Evolutionary conservation across 2,797 vertebrate genomes (phyloP).

Genomic region (Gobio occitaniae): DNA sequence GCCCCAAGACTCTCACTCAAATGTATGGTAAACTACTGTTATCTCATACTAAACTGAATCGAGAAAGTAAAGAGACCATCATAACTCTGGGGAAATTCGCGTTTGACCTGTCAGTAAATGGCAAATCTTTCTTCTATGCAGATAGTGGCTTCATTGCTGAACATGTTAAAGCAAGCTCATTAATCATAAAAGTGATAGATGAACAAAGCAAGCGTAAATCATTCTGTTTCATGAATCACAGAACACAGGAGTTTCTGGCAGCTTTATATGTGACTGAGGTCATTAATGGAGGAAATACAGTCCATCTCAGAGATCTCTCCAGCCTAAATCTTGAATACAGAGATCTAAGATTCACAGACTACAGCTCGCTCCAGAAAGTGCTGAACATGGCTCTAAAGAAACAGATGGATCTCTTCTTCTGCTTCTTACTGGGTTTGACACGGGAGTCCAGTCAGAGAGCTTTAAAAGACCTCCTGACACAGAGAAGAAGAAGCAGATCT

Average conservation of each 20-base stretch:
- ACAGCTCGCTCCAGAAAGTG: accelerated
- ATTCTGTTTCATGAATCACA: neutral
- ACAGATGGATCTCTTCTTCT: neutral
- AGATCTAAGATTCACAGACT: accelerated
- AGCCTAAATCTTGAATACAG: accelerated
- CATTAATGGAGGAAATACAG: accelerated
- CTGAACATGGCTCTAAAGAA: neutral
- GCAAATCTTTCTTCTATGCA: neutral
- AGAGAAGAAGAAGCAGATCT: neutral
- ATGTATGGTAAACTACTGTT: neutral
- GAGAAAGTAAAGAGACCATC: neutral
- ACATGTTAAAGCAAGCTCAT: neutral
- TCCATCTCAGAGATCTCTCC: too few relatives aligned
- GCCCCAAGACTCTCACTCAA: neutral
- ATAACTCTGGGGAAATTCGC: neutral
- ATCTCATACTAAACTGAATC: neutral
- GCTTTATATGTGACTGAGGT: neutral
- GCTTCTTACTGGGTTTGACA: neutral
- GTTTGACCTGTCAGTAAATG: neutral
- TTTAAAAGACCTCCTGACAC: neutral
- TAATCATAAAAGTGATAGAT: neutral
- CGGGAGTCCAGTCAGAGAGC: neutral
- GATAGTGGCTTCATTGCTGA: neutral
- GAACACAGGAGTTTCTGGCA: constrained; percentile 9
- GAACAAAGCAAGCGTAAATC: neutral